phyloP scores from a whole-genome alignment of 2,797 vertebrate genomes.

The Alca torda region DNA sequence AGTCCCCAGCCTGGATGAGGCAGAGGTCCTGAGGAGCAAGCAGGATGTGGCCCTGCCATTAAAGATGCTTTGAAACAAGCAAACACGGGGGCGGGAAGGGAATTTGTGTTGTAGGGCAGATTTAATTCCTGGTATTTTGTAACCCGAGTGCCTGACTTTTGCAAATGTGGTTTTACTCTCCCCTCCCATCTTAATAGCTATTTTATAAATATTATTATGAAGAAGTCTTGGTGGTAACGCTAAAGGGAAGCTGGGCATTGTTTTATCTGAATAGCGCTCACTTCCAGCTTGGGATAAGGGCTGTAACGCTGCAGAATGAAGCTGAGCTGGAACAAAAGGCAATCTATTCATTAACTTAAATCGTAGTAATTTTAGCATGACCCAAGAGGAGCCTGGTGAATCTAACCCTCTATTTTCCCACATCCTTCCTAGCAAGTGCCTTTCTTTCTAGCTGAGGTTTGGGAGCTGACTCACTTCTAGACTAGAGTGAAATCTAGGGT shows the following conservation, averaged over 20 bases:
- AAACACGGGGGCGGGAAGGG: not conserved
- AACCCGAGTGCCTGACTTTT: conserved; percentile 3
- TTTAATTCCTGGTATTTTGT: conserved; percentile 40
- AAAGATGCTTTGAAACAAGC: not conserved
- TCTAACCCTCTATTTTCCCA: conserved; percentile 63
- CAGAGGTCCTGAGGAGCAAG: not conserved
- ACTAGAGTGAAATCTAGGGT: conserved; percentile 22
- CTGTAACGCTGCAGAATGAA: conserved; percentile 42
- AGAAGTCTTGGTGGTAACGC: conserved; percentile 46
- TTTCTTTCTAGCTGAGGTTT: conserved; percentile 45
- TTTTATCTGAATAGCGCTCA: conserved; percentile 51
- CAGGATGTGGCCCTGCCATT: not conserved
- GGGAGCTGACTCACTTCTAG: conserved; percentile 47
- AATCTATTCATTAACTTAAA: conserved; percentile 64
- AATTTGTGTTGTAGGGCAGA: not conserved
- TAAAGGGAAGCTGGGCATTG: conserved; percentile 50
- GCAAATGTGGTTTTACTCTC: conserved; percentile 15
- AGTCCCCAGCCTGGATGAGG: not conserved
- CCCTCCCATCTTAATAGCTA: conserved; percentile 53
- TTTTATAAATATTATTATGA: conserved; percentile 68
- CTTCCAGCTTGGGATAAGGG: conserved; percentile 46
- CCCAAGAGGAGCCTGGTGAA: conserved; percentile 60
- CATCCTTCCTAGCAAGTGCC: conserved; percentile 51
- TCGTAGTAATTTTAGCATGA: conserved; percentile 66
- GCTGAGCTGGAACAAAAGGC: conserved; percentile 58